A percentile compares a stretch with the other conserved stretches of the same genome.
phyloP scores from a whole-genome alignment of 2,888 invertebrate genomes.

The Tetropium fuscum region DNA sequence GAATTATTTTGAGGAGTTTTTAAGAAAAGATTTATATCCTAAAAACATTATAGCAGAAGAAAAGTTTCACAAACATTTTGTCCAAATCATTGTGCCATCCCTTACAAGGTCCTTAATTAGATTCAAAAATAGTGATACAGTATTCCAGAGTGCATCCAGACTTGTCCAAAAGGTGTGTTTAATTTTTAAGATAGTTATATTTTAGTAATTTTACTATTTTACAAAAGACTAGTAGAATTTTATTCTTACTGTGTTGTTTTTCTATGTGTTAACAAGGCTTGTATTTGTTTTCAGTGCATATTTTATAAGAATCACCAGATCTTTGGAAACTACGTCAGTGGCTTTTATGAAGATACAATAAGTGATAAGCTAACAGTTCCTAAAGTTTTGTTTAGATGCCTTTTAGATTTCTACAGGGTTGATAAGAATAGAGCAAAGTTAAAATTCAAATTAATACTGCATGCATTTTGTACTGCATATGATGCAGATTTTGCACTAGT shows the following conservation, averaged over 20 bases:
- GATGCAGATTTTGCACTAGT: constrained; percentile 45
- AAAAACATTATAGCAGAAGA: constrained; percentile 33
- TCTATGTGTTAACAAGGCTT: constrained; percentile 13
- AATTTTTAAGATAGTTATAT: no score
- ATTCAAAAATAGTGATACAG: constrained; percentile 38
- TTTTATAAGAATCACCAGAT: constrained; percentile 48
- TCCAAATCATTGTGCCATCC: constrained; percentile 38
- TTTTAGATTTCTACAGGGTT: constrained; percentile 36
- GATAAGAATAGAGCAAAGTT: constrained; percentile 31
- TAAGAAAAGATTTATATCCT: constrained; percentile 39
- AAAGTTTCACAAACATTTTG: constrained; percentile 32
- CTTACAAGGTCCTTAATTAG: constrained; percentile 40
- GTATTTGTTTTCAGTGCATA: constrained; percentile 51
- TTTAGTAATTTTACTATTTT: no score
- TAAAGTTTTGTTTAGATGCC: constrained; percentile 47
- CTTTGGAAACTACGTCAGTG: constrained; percentile 44
- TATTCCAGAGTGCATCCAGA: constrained; percentile 45
- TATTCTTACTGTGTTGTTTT: neutral
- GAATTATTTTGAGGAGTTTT: constrained; percentile 25
- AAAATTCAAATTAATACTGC: constrained; percentile 53
- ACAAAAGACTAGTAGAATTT: no score
- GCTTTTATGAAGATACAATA: constrained; percentile 41
- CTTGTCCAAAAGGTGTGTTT: constrained; percentile 51
- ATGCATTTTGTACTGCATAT: constrained; percentile 49
- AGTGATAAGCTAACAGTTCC: constrained; percentile 37